phyloP scores from a whole-genome alignment of 2,113 vertebrate genomes.

The Oenanthe oenanthe region DNA sequence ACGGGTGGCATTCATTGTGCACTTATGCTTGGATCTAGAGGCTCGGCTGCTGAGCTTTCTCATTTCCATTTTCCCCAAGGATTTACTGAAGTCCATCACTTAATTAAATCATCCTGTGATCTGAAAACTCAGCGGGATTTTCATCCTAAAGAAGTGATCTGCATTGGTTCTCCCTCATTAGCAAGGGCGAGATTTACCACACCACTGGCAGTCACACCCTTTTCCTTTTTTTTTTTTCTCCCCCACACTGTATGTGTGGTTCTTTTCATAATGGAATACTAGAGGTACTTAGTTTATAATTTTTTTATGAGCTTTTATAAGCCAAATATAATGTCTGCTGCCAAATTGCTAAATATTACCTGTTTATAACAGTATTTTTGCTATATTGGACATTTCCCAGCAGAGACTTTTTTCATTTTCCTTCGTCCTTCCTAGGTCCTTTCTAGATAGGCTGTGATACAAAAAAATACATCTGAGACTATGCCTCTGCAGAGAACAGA shows the following conservation, averaged over 20 bases:
- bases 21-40: background rate
- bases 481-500: background rate
- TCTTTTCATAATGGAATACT: background rate
- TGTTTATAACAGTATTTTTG: background rate
- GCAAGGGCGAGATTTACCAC: background rate
- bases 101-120: background rate
- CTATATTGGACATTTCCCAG: background rate
- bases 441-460: background rate
- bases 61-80: background rate
- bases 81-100: background rate
- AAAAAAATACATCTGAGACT: background rate
- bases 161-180: background rate
- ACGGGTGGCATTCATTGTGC: background rate
- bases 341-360: background rate
- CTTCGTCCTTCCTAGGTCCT: background rate
- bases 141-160: background rate
- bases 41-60: background rate
- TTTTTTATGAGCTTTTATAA: background rate
- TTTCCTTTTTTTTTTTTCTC: background rate
- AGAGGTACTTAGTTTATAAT: background rate
- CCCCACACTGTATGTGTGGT: background rate
- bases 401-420: background rate
- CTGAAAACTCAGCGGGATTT: conserved; percentile 1
- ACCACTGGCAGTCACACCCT: background rate
- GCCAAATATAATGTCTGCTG: background rate